Evolutionary conservation across 35 echinoderm and acorn worm genomes (phyloP).

Genomic region (Ptychodera flava): DNA sequence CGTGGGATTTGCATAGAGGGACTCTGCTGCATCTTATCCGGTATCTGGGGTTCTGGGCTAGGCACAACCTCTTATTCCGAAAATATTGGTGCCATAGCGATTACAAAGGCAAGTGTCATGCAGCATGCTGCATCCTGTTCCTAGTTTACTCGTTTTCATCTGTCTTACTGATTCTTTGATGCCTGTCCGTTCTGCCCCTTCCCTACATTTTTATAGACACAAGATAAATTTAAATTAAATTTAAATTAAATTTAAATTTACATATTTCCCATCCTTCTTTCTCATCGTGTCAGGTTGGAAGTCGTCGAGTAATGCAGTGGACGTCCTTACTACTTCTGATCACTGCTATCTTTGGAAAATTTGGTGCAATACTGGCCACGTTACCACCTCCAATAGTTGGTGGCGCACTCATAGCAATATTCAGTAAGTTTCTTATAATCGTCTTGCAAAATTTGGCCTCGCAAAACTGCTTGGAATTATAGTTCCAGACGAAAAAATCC

Average conservation of each 20-base stretch:
- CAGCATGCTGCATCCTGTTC: too few species aligned
- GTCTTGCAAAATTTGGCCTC: neutral
- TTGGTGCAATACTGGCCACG: constrained; percentile 70
- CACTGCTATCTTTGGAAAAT: constrained; percentile 56
- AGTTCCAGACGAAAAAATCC: neutral
- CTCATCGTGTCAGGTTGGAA: constrained; percentile 52
- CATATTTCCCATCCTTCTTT: neutral
- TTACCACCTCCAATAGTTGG: constrained; percentile 74
- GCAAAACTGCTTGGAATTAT: neutral
- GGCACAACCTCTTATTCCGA: too few species aligned
- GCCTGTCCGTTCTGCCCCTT: too few species aligned
- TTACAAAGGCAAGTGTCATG: too few species aligned
- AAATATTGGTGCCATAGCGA: too few species aligned
- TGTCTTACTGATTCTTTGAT: too few species aligned
- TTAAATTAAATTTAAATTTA: neutral
- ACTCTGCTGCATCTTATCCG: too few species aligned
- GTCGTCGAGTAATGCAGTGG: constrained; percentile 55
- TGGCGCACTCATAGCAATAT: constrained; percentile 62
- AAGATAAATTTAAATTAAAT: too few species aligned
- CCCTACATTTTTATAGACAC: too few species aligned
- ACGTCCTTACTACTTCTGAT: constrained; percentile 50
- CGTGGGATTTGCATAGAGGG: too few species aligned
- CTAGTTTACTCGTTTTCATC: too few species aligned
- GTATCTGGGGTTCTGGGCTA: too few species aligned
- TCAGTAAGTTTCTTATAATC: constrained; percentile 39